A percentile compares a stretch with the other conserved stretches of the same genome.
Evolutionary conservation across 2,888 invertebrate species (phyloP).

Genomic region (Ganaspis brasiliensis): DNA sequence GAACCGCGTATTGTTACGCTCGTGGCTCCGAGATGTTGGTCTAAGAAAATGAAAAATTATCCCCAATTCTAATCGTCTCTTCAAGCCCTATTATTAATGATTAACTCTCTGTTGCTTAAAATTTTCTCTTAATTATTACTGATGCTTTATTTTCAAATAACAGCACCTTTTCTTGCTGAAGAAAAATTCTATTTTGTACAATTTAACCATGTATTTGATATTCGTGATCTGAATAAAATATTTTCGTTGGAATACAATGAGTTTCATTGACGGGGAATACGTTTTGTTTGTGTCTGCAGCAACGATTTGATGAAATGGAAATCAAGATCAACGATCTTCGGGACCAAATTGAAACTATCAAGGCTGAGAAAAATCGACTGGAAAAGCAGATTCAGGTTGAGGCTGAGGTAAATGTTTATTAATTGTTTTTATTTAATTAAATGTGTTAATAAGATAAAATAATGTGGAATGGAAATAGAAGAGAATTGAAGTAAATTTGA

Average conservation of each 20-base stretch:
- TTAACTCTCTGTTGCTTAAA: constrained; percentile 9
- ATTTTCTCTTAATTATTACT: constrained; percentile 35
- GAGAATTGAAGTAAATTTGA: too few species aligned
- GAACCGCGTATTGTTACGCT: constrained; percentile 76
- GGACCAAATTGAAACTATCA: constrained; percentile 75
- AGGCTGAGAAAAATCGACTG: constrained; percentile 75
- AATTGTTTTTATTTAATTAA: too few species aligned
- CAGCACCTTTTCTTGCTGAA: constrained; percentile 45
- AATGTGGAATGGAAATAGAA: too few species aligned
- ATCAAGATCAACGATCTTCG: constrained; percentile 77
- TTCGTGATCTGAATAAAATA: constrained; percentile 68
- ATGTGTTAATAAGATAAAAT: background rate
- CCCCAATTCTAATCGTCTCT: constrained; percentile 28
- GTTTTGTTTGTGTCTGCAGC: constrained; percentile 73
- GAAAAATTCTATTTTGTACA: constrained; percentile 52
- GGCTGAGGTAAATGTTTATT: constrained; percentile 73
- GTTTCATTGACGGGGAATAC: constrained; percentile 70
- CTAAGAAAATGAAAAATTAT: constrained; percentile 75
- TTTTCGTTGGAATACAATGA: constrained; percentile 56
- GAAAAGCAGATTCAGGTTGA: constrained; percentile 76
- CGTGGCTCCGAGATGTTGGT: constrained; percentile 75
- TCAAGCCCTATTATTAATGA: constrained; percentile 10
- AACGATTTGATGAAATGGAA: constrained; percentile 79
- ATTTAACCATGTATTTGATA: constrained; percentile 63
- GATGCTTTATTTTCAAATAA: constrained; percentile 28